Conservation (phyloP, 2,888 invertebrate species). For the Meteorus cinctellus region DNA sequence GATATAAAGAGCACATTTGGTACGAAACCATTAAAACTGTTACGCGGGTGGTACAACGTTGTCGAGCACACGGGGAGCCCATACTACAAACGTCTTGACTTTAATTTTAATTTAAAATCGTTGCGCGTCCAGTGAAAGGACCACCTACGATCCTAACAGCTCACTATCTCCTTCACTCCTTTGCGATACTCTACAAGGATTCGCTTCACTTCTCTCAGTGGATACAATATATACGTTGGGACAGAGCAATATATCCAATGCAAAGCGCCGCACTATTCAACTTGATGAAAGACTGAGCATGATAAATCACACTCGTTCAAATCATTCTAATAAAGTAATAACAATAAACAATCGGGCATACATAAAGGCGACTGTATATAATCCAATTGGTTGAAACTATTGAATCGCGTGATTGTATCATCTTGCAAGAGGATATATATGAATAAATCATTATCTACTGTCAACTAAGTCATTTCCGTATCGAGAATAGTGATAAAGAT, state of each 20-base stretch:
- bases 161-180: not conserved
- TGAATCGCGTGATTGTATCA: slow-evolving; percentile 19
- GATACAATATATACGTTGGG: not conserved
- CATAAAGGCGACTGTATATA: not conserved
- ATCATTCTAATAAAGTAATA: not conserved
- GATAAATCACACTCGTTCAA: not conserved
- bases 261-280: not conserved
- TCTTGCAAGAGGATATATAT: not conserved
- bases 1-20: slow-evolving; percentile 62
- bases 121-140: slow-evolving; percentile 65
- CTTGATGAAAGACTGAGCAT: not conserved
- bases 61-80: slow-evolving; percentile 58
- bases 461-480: slow-evolving; percentile 6
- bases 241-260: not conserved
- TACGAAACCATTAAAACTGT: slow-evolving; percentile 66
- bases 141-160: slow-evolving; percentile 68
- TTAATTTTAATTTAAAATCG: slow-evolving; percentile 73
- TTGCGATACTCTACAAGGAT: not conserved
- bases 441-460: slow-evolving; percentile 13
- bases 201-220: not conserved
- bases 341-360: slow-evolving; percentile 9
- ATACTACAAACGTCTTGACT: slow-evolving; percentile 65
- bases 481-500: slow-evolving; percentile 19
- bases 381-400: slow-evolving; percentile 6
- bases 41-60: slow-evolving; percentile 65